Conservation (phyloP, 1,140 invertebrate genomes). For the Nixonia krombeini region DNA sequence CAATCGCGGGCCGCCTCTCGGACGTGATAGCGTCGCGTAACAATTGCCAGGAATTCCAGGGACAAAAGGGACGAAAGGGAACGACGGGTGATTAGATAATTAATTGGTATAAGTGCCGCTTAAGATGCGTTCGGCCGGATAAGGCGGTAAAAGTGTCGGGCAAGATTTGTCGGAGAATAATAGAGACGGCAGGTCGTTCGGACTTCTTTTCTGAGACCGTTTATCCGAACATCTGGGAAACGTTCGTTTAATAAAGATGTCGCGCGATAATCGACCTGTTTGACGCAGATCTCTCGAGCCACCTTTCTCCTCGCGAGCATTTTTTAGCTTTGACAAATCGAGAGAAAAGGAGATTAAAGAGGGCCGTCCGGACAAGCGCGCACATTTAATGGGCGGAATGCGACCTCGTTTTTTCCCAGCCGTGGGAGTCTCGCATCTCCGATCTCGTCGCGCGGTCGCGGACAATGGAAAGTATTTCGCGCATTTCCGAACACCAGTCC, state of each 20-base stretch:
- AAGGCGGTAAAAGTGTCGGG: too few species aligned
- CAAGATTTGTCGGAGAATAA: constrained; percentile 5
- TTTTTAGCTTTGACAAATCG: not conserved
- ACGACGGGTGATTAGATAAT: too few species aligned
- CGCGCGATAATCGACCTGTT: constrained; percentile 38
- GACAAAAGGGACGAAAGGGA: too few species aligned
- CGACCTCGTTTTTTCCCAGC: not conserved
- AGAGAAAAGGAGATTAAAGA: not conserved
- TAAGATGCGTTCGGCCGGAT: too few species aligned
- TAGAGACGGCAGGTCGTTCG: not conserved
- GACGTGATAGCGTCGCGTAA: too few species aligned
- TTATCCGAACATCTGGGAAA: constrained; percentile 40
- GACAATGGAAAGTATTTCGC: too few species aligned
- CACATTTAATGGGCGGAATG: too few species aligned
- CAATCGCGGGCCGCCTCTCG: too few species aligned
- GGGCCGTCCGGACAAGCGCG: not conserved
- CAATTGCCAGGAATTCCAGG: too few species aligned
- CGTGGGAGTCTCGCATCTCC: not conserved
- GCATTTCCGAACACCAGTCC: too few species aligned
- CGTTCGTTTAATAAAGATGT: constrained; percentile 46
- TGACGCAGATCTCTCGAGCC: constrained; percentile 1
- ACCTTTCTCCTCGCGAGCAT: constrained; percentile 3
- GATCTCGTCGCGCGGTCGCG: too few species aligned
- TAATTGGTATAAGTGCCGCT: too few species aligned
- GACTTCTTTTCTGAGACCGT: constrained; percentile 1